These are phyloP conservation scores for Latrodectus elegans DNA, from an alignment of 2,888 invertebrate genomes.

Conservation along the genomic window DNA sequence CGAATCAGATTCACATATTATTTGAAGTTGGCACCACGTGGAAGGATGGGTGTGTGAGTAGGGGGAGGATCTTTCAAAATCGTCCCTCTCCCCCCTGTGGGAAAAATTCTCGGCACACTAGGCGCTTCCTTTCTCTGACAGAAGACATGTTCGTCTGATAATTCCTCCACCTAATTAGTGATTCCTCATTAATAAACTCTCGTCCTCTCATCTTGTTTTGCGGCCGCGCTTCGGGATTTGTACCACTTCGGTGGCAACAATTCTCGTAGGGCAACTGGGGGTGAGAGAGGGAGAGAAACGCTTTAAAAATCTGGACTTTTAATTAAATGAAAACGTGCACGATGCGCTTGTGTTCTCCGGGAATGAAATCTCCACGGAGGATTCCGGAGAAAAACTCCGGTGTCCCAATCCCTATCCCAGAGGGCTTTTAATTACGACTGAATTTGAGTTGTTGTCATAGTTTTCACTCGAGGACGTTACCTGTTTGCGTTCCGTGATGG, in stretches of 20 bases:
- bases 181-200: slow-evolving; percentile 63
- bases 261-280: background rate
- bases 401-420: slow-evolving; percentile 1
- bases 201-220: slow-evolving; percentile 37
- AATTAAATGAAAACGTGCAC: slow-evolving; percentile 25
- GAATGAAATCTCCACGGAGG: background rate
- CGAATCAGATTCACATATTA: slow-evolving; percentile 46
- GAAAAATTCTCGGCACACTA: slow-evolving; percentile 46
- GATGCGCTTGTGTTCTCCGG: background rate
- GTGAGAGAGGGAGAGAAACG: background rate
- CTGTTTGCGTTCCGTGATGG: too few species aligned
- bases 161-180: slow-evolving; percentile 58
- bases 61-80: slow-evolving; percentile 24
- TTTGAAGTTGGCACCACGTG: slow-evolving; percentile 42
- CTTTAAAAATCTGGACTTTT: slow-evolving; percentile 44
- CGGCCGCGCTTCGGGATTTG: slow-evolving; percentile 27
- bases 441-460: background rate
- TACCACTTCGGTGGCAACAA: slow-evolving; percentile 29
- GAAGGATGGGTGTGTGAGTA: background rate
- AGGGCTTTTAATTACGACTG: background rate
- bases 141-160: slow-evolving; percentile 53
- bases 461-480: too few species aligned
- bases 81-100: slow-evolving; percentile 46
- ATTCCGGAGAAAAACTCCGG: background rate
- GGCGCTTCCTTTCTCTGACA: slow-evolving; percentile 34